These are phyloP conservation scores for Drosophila bocqueti DNA, from an alignment of 1,140 invertebrate species.

Conservation along the genomic window DNA sequence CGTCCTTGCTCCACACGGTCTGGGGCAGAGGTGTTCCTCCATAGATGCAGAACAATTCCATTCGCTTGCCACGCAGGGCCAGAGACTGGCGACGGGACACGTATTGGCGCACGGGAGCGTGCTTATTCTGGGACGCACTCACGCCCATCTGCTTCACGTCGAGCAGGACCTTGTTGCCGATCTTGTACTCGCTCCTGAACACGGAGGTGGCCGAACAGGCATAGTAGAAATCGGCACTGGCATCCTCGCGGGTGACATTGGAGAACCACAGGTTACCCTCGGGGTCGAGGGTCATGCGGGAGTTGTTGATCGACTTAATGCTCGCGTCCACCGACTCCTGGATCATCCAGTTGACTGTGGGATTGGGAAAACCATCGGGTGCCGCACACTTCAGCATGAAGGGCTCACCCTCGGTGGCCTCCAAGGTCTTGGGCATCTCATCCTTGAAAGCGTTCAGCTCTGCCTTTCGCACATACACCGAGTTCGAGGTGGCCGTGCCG, in stretches of 20 bases:
- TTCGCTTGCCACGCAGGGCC: slow-evolving; percentile 92
- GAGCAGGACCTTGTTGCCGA: slow-evolving; percentile 93
- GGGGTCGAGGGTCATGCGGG: slow-evolving; percentile 96
- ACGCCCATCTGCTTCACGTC: slow-evolving; percentile 92
- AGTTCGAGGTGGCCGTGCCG: slow-evolving; percentile 97
- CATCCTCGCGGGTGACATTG: slow-evolving; percentile 94
- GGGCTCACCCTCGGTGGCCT: slow-evolving; percentile 94
- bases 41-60: slow-evolving; percentile 95
- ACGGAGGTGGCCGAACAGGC: slow-evolving; percentile 95
- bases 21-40: slow-evolving; percentile 95
- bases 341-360: slow-evolving; percentile 96
- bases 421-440: slow-evolving; percentile 87
- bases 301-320: slow-evolving; percentile 95
- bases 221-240: slow-evolving; percentile 93
- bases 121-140: slow-evolving; percentile 91
- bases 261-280: slow-evolving; percentile 98
- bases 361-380: slow-evolving; percentile 97
- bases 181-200: slow-evolving; percentile 95
- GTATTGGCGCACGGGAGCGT: slow-evolving; percentile 92
- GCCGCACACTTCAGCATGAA: slow-evolving; percentile 94
- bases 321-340: slow-evolving; percentile 90
- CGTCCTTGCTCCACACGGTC: slow-evolving; percentile 94
- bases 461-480: slow-evolving; percentile 97
- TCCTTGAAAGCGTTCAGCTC: slow-evolving; percentile 97
- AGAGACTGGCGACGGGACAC: slow-evolving; percentile 94